These are phyloP conservation scores for Kryptolebias marmoratus DNA, from an alignment of 2,113 vertebrate species.

Conservation along the genomic window DNA sequence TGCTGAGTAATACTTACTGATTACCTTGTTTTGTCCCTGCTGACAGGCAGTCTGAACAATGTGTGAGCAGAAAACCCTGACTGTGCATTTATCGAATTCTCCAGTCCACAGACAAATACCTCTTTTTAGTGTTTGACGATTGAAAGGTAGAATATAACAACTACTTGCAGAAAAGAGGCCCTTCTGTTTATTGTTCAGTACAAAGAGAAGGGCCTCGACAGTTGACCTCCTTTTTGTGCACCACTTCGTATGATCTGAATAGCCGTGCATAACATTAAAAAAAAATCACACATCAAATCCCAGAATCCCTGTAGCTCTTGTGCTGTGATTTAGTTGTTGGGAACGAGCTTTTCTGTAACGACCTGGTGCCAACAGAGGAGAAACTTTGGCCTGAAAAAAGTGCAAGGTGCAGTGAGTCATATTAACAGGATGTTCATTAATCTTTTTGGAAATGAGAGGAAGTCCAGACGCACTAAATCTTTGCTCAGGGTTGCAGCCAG, in stretches of 20 bases:
- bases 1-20: conserved; percentile 48
- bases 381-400: conserved; percentile 30
- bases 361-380: conserved; percentile 37
- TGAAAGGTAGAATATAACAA: not conserved
- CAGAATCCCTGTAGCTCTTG: conserved; percentile 14
- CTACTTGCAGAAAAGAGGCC: conserved; percentile 10
- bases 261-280: not conserved
- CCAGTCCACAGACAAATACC: not conserved
- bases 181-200: conserved; percentile 15
- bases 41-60: conserved; percentile 30
- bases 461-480: conserved; percentile 13
- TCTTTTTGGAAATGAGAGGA: conserved; percentile 31
- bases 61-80: not conserved
- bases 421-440: conserved; percentile 53
- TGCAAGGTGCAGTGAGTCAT: conserved; percentile 26
- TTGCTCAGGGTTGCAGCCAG: not conserved
- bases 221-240: conserved; percentile 17
- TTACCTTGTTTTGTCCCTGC: conserved; percentile 31
- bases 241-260: conserved; percentile 18
- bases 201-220: not conserved
- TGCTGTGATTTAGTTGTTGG: conserved; percentile 28
- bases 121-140: not conserved
- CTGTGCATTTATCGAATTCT: conserved; percentile 13
- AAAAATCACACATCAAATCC: not conserved
- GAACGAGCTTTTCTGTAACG: conserved; percentile 22